Evolutionary conservation across 2,888 invertebrate genomes (phyloP).

Genomic region (Drosophila gaucha): DNA sequence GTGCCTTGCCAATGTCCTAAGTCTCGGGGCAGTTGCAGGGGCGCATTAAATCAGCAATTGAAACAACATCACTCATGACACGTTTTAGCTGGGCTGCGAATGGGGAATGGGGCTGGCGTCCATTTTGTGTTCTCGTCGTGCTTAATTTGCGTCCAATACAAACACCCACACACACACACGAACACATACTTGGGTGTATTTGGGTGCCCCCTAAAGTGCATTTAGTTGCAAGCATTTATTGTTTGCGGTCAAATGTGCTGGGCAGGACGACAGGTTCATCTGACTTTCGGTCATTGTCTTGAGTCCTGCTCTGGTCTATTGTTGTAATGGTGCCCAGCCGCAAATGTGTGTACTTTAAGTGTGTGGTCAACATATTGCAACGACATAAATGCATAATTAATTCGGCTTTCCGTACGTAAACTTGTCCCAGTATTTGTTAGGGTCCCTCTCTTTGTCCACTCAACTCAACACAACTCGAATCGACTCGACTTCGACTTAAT

Average conservation of each 20-base stretch:
- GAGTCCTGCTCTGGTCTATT: slow-evolving; percentile 56
- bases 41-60: slow-evolving; percentile 81
- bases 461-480: slow-evolving; percentile 25
- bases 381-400: slow-evolving; percentile 83
- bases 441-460: slow-evolving; percentile 27
- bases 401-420: slow-evolving; percentile 68
- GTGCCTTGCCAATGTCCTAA: slow-evolving; percentile 28
- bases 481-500: slow-evolving; percentile 49
- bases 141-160: slow-evolving; percentile 72
- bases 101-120: slow-evolving; percentile 18
- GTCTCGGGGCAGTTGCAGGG: slow-evolving; percentile 55
- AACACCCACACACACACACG: slow-evolving; percentile 30
- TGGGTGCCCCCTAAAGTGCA: slow-evolving; percentile 75
- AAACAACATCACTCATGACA: slow-evolving; percentile 82
- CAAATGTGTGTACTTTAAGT: slow-evolving; percentile 38
- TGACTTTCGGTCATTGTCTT: slow-evolving; percentile 62
- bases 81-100: slow-evolving; percentile 63
- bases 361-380: slow-evolving; percentile 70
- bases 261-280: slow-evolving; percentile 41
- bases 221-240: slow-evolving; percentile 81
- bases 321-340: slow-evolving; percentile 50
- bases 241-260: slow-evolving; percentile 77
- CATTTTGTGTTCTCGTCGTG: slow-evolving; percentile 74
- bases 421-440: slow-evolving; percentile 26
- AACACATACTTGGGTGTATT: slow-evolving; percentile 21